Evolutionary conservation across 2,888 invertebrate species (phyloP).

Genomic region (Melieria picta): DNA sequence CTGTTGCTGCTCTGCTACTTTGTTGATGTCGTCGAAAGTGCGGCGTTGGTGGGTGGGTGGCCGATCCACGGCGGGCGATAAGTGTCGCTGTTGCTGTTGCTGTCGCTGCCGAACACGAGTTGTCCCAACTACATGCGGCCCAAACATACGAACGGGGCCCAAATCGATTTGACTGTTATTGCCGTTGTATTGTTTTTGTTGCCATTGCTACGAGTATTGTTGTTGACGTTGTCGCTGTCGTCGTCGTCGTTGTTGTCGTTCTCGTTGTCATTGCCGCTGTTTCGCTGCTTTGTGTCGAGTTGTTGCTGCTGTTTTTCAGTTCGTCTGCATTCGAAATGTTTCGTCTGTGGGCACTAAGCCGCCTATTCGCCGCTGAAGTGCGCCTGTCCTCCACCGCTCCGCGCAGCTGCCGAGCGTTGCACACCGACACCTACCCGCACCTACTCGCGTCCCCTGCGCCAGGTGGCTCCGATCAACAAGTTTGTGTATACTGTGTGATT

Average conservation of each 20-base stretch:
- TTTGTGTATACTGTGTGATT: not conserved
- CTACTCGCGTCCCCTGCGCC: not conserved
- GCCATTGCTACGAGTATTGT: not conserved
- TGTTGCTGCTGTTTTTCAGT: not conserved
- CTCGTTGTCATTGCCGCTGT: not conserved
- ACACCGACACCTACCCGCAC: no score
- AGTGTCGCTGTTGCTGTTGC: not conserved
- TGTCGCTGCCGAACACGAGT: constrained; percentile 10
- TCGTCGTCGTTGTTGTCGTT: not conserved
- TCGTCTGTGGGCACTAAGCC: not conserved
- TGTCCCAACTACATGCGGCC: not conserved
- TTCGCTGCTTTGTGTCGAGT: not conserved
- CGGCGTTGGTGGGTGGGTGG: not conserved
- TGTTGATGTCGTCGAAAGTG: not conserved
- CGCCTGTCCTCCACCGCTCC: no score
- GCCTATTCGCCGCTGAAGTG: no score
- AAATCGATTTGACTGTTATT: no score
- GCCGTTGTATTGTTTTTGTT: no score
- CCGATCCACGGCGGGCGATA: not conserved
- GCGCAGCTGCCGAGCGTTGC: no score
- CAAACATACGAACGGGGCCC: no score
- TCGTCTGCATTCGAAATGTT: not conserved
- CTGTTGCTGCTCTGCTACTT: not conserved
- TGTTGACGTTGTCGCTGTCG: not conserved
- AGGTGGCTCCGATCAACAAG: constrained; percentile 28